phyloP scores from a whole-genome alignment of 2,113 vertebrate species.

The Thamnaconus septentrionalis region DNA sequence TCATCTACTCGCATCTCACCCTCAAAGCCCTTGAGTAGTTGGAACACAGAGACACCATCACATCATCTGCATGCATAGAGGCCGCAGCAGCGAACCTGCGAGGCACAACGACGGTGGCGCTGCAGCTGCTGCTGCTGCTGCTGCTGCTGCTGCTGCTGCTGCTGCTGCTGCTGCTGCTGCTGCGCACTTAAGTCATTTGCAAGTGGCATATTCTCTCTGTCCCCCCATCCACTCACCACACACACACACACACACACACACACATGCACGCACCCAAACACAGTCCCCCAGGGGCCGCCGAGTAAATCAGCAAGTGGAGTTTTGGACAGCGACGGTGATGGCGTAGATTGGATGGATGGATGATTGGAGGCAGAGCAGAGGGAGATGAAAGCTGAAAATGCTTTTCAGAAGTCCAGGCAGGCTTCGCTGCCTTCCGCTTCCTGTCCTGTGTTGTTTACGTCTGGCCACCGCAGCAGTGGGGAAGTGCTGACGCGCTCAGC shows the following conservation, averaged over 20 bases:
- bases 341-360: constrained; percentile 59
- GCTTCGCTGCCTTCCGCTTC: not conserved
- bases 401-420: constrained; percentile 54
- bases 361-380: constrained; percentile 40
- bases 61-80: too few relatives aligned
- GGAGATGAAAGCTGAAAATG: constrained; percentile 66
- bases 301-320: constrained; percentile 58
- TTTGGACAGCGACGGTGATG: constrained; percentile 59
- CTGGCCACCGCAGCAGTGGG: too few relatives aligned
- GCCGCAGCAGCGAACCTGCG: too few relatives aligned
- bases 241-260: constrained; percentile 43
- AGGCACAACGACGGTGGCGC: too few relatives aligned
- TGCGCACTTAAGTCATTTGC: not conserved
- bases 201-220: not conserved
- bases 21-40: not conserved
- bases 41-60: not conserved
- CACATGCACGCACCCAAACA: constrained; percentile 18
- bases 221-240: constrained; percentile 40
- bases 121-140: too few relatives aligned
- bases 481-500: too few relatives aligned
- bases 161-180: too few relatives aligned
- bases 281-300: constrained; percentile 19
- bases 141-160: too few relatives aligned
- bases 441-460: too few relatives aligned
- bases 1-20: constrained; percentile 5